Percentiles rank a stretch among this genome's conserved stretches.
Conservation (phyloP, 2,888 invertebrate genomes). For the Panzeria rudis region DNA sequence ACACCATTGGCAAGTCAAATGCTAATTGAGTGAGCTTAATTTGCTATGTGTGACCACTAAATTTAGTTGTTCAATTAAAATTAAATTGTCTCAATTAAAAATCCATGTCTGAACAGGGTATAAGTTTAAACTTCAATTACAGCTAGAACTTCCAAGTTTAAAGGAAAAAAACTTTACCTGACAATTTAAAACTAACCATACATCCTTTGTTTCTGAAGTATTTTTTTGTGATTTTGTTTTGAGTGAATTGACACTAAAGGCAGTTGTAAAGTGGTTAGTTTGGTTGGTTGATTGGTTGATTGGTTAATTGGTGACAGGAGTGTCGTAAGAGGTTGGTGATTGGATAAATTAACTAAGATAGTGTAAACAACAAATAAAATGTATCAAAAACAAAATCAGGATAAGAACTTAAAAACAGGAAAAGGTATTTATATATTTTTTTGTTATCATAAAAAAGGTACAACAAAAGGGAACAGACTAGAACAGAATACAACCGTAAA, state of each 20-base stretch:
- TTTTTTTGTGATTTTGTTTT: conserved; percentile 1
- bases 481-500: conserved; percentile 29
- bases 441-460: conserved; percentile 8
- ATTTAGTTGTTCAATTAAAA: too few species aligned
- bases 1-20: too few species aligned
- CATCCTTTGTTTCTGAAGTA: background rate
- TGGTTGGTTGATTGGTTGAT: conserved; percentile 17
- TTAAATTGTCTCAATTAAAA: too few species aligned
- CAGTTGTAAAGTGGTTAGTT: conserved; percentile 27
- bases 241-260: background rate
- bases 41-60: too few species aligned
- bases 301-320: conserved; percentile 13
- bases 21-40: too few species aligned
- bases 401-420: conserved; percentile 36
- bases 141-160: too few species aligned
- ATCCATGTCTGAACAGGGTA: too few species aligned
- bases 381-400: conserved; percentile 31
- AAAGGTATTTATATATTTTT: conserved; percentile 1
- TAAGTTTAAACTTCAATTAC: background rate
- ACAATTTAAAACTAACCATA: background rate
- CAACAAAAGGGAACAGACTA: background rate
- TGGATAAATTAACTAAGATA: conserved; percentile 40
- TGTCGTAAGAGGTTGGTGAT: conserved; percentile 44
- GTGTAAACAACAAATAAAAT: conserved; percentile 50
- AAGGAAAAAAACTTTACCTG: background rate